These are phyloP conservation scores for Xiphorhynchus elegans DNA, from an alignment of 2,113 vertebrate species.

Conservation along the genomic window DNA sequence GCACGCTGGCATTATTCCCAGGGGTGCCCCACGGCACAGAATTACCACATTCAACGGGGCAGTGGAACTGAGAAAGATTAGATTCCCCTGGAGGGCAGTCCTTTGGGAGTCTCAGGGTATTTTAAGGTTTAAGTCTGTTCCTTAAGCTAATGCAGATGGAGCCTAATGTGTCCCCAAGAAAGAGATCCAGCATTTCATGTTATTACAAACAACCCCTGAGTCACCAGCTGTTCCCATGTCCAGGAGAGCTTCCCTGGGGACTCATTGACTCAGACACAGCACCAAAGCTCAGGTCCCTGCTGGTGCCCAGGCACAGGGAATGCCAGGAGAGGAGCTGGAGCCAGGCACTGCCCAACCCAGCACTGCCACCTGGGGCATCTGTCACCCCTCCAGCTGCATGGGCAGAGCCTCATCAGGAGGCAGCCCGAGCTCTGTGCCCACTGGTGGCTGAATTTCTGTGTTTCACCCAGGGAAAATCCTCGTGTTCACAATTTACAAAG, in stretches of 20 bases:
- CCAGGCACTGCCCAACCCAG: neutral
- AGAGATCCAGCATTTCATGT: neutral
- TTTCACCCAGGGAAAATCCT: neutral
- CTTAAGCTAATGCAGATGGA: neutral
- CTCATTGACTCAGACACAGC: neutral
- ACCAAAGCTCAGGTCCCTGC: neutral
- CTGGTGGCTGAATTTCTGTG: neutral
- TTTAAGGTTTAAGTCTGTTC: neutral
- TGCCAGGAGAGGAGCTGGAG: neutral
- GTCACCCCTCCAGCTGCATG: fast-evolving
- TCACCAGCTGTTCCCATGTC: fast-evolving
- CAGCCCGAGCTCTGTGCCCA: neutral
- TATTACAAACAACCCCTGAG: neutral
- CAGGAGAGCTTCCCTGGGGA: neutral
- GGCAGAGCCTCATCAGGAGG: fast-evolving
- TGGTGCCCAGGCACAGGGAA: neutral
- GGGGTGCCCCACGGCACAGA: neutral
- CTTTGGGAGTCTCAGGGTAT: neutral
- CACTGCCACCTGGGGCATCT: fast-evolving
- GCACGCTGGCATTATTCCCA: neutral
- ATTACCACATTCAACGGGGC: neutral
- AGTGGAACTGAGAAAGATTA: neutral
- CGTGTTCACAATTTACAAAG: neutral
- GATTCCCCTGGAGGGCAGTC: neutral
- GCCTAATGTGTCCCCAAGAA: neutral